Conservation (phyloP, 2,888 invertebrate species). For the Pemphredon lugubris region DNA sequence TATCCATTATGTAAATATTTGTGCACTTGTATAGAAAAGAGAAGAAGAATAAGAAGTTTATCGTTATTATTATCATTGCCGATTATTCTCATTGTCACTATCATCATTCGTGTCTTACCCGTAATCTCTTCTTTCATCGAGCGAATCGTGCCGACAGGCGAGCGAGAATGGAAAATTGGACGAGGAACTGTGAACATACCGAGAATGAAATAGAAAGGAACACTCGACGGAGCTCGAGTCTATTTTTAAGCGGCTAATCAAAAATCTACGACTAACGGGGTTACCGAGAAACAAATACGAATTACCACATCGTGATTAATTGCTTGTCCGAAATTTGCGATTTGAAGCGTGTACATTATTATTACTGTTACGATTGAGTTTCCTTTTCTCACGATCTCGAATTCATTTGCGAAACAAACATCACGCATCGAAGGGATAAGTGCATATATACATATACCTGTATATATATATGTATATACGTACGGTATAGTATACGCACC, state of each 20-base stretch:
- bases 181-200: not conserved
- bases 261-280: no score
- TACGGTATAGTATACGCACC: conserved; percentile 59
- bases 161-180: not conserved
- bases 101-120: not conserved
- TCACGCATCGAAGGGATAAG: conserved; percentile 65
- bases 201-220: no score
- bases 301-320: no score
- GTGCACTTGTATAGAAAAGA: conserved; percentile 79
- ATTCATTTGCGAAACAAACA: conserved; percentile 75
- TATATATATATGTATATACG: conserved; percentile 55
- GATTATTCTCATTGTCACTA: conserved; percentile 44
- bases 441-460: conserved; percentile 60
- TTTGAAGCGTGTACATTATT: conserved; percentile 67
- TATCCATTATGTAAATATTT: conserved; percentile 79
- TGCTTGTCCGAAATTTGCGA: conserved; percentile 24
- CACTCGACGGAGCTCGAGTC: no score
- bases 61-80: conserved; percentile 42
- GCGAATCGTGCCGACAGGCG: not conserved
- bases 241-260: no score
- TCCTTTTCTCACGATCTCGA: conserved; percentile 62
- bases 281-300: no score
- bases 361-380: conserved; percentile 26
- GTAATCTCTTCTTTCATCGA: not conserved
- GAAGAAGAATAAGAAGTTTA: conserved; percentile 37